These are phyloP conservation scores for Drosophila birchii DNA, from an alignment of 2,888 invertebrate species.

Conservation along the genomic window DNA sequence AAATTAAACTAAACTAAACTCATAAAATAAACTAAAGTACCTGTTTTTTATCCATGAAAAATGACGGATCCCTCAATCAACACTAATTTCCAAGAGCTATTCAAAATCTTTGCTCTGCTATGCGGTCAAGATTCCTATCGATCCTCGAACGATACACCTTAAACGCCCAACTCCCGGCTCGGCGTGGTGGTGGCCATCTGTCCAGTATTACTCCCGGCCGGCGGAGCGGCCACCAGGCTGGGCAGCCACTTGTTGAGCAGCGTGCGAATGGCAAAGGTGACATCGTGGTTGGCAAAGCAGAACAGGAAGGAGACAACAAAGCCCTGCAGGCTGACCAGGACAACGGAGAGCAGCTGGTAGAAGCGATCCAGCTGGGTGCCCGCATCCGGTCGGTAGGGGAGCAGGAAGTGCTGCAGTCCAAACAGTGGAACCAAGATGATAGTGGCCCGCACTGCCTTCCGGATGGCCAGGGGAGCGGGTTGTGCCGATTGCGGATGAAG, in stretches of 20 bases:
- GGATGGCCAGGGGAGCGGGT: constrained; percentile 87
- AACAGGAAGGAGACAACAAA: constrained; percentile 89
- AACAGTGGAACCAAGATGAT: constrained; percentile 91
- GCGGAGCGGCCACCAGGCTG: constrained; percentile 78
- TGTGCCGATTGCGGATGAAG: constrained; percentile 88
- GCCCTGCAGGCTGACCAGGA: constrained; percentile 90
- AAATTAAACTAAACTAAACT: too few relatives aligned
- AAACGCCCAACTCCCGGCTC: constrained; percentile 84
- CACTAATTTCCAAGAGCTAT: background rate
- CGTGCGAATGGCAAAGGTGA: constrained; percentile 86
- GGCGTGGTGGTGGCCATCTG: constrained; percentile 84
- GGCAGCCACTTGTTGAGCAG: constrained; percentile 85
- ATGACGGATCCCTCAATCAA: too few relatives aligned
- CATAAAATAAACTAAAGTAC: background rate
- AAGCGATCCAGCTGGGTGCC: constrained; percentile 86
- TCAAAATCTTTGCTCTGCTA: constrained; percentile 40
- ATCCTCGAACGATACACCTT: constrained; percentile 44
- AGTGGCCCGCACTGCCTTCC: constrained; percentile 89
- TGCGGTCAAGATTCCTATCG: constrained; percentile 6
- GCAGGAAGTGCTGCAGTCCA: constrained; percentile 89
- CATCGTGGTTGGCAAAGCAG: constrained; percentile 92
- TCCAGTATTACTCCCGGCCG: constrained; percentile 83
- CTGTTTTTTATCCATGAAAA: background rate
- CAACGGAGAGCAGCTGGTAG: constrained; percentile 88
- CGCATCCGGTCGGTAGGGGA: constrained; percentile 88